Evolutionary conservation across 1,140 invertebrate species (phyloP), one percentile per base, ranked within the genome.

Genomic region (Zaprionus africanus): DNA sequence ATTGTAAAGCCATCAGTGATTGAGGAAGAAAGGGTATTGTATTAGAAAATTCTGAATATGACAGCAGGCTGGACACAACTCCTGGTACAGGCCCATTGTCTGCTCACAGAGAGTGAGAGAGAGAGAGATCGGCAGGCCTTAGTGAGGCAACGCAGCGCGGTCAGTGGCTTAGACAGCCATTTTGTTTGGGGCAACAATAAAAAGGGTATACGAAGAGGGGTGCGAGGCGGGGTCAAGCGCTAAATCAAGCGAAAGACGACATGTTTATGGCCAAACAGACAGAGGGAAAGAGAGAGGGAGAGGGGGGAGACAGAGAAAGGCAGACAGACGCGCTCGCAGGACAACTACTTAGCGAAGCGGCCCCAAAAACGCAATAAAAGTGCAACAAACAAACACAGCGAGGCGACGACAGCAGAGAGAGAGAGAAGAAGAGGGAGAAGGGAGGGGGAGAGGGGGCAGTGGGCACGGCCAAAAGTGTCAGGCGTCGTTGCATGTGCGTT

Each of bases 171-270:
- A 83, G 79, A 76, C 85, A 67, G 58, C 71, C 68, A 70, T 76
- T 75, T 67, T 71, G 66, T 76, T 51, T 54, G 34, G 43, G 22
- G 24, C 69, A 74, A 73, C 73, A 79, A 77, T 70, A 54, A 34
- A 57, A 59, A 38, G 51, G 34, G 36, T 41, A 22, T 34, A 15
- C 15, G 49, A 15, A 12, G 28, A 36, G 51, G 64, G 53, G 63
- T 53, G 36, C 60, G 5, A 15, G 17, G 63, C 54, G 28, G 64
- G 6, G n/a, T 46, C 41, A 46, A 3, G 43, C 76, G 78, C 85
- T 92, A 92, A 91, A 92, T 92, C 91, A 92, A 92, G 85, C 84
- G 85, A 81, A 86, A 90, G 85, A 90, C 85, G 91, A 92, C 91
- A 92, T 92, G 91, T 92, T 92, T 92, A 92, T 92, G 83, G 91